Conservation (phyloP, 2,797 vertebrate genomes). For the Scarus forsteni region DNA sequence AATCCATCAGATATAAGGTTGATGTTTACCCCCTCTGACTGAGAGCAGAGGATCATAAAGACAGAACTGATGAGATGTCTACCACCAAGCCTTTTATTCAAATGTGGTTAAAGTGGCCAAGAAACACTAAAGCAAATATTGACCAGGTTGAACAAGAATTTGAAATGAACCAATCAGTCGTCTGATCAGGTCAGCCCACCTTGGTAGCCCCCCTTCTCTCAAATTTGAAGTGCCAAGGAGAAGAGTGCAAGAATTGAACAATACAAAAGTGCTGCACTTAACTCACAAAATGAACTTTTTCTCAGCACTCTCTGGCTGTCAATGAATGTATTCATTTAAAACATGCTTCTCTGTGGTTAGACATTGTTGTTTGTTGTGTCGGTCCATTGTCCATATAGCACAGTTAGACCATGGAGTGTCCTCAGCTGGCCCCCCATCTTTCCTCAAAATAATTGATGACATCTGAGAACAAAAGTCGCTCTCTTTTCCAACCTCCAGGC, state of each 20-base stretch:
- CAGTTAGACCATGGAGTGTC: constrained; percentile 39
- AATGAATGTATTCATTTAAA: constrained; percentile 26
- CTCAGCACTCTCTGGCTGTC: constrained; percentile 22
- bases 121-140: constrained; percentile 71
- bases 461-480: constrained; percentile 53
- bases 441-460: constrained; percentile 53
- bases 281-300: constrained; percentile 55
- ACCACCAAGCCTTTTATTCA: constrained; percentile 38
- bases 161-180: constrained; percentile 53
- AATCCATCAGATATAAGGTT: constrained; percentile 43
- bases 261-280: constrained; percentile 26
- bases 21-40: constrained; percentile 50
- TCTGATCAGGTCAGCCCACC: constrained; percentile 64
- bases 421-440: constrained; percentile 37
- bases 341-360: constrained; percentile 24
- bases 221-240: constrained; percentile 37
- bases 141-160: constrained; percentile 59
- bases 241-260: constrained; percentile 40
- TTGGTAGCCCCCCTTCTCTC: constrained; percentile 28
- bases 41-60: constrained; percentile 64
- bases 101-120: constrained; percentile 17
- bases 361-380: constrained; percentile 34
- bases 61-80: constrained; percentile 9
- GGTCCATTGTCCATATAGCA: constrained; percentile 24
- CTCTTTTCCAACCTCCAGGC: constrained; percentile 37